Evolutionary conservation across 2,113 vertebrate species (phyloP).

Genomic region (Sinocyclocheilus maitianheensis): DNA sequence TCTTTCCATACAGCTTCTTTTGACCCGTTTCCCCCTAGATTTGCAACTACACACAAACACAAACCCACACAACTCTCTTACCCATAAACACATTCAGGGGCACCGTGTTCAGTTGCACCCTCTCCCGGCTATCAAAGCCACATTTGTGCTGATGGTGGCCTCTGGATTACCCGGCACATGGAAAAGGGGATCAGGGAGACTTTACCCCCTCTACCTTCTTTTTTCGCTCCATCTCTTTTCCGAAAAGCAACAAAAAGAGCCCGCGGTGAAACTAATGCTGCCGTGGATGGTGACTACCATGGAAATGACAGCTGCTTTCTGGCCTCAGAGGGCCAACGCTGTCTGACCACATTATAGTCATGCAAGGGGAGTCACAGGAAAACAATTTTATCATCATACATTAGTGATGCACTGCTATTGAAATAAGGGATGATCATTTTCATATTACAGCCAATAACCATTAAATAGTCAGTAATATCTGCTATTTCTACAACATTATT

Average conservation of each 20-base stretch:
- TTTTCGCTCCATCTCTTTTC: slow-evolving; percentile 70
- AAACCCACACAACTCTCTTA: slow-evolving; percentile 16
- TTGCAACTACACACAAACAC: neutral
- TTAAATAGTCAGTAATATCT: neutral
- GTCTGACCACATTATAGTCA: slow-evolving; percentile 10
- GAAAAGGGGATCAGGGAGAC: slow-evolving; percentile 76
- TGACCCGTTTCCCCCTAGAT: slow-evolving; percentile 13
- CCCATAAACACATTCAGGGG: slow-evolving; percentile 29
- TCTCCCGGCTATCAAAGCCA: slow-evolving; percentile 62
- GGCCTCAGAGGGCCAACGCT: neutral
- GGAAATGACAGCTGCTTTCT: slow-evolving; percentile 59
- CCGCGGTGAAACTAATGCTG: slow-evolving; percentile 65
- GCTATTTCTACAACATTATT: neutral
- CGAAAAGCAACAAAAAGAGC: slow-evolving; percentile 70
- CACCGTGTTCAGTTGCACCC: slow-evolving; percentile 5
- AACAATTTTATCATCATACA: neutral
- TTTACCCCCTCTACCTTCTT: slow-evolving; percentile 71
- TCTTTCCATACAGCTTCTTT: neutral
- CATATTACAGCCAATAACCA: neutral
- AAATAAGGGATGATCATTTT: neutral
- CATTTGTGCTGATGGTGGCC: slow-evolving; percentile 74
- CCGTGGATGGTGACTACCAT: slow-evolving; percentile 63
- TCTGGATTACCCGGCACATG: slow-evolving; percentile 72
- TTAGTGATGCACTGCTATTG: neutral
- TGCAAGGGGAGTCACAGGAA: neutral